Evolutionary conservation across 2,888 invertebrate species (phyloP), one percentile per base, ranked within the genome.

Genomic region (Leucoma salicis): DNA sequence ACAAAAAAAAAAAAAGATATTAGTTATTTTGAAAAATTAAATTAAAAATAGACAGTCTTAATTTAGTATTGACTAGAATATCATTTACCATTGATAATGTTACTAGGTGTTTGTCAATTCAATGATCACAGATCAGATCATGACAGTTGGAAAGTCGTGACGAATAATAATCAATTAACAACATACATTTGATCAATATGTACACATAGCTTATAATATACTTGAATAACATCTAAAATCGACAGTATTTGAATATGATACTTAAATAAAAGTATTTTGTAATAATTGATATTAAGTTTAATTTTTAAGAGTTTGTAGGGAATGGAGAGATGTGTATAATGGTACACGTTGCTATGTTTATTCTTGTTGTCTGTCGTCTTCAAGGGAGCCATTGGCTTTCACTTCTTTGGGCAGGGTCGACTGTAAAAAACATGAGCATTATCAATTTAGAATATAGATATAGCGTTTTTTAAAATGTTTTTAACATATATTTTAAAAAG

Each of bases 291-390:
- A 29, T 66, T 52, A 58, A 53, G 53, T 63, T 63, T 60, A 53
- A 25, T 62, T 54, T 49, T 53, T 61, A 56, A 50, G 57, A 46
- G 51, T 51, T 32, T 49, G 67, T 67, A 66, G 73, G 82, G 81
- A 77, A 78, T 70, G 76, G 78, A 66, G 51, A 64, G 56, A 67
- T 75, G 67, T 58, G 48, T 64, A 64, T 74, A 66, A 63, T 66
- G 49, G 66, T 63, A 51, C 52, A 63, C 57, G 74, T 66, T 70
- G 60, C 66, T 64, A 55, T 62, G 54, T 61, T 77, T 80, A 87
- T 53, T 86, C 84, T 54, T 82, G 84, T 68, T 82, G 87, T 70
- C 87, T 75, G 64, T 87, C 85, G 53, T 88, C 88, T 64, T 88
- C 88, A 10, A 69, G 70, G 50, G 81, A 75, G 53, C 78, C 76